Evolutionary conservation across 2,113 vertebrate species (phyloP), one percentile per base, ranked within the genome.

Genomic region (Lutjanus erythropterus): DNA sequence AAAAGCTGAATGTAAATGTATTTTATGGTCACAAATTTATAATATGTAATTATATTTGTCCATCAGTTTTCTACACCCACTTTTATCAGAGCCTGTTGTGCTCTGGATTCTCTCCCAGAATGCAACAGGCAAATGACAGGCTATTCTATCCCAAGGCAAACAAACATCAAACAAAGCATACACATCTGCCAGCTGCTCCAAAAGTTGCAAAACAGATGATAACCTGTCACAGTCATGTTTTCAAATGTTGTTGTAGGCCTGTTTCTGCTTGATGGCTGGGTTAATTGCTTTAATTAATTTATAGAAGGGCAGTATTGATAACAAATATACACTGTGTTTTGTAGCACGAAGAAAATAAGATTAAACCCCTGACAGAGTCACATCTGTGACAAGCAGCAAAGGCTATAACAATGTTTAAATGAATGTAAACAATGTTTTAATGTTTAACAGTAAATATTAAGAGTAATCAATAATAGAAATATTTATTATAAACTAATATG

Each of bases 101-200:
- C 44, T 23, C 11, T 66, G 23, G 41, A 72, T 12, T 58, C 23
- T 11, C 11, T 80, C 69, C 61, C 52, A 67, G 42, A 59, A 49
- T 33, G 25, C 42, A 59, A 12, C 25, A 25, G 35, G 19, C n/a
- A 31, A 52, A 59, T 39, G 42, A 60, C 31, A 60, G 39, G 6
- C 8, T 41, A 2, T 16, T 10, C 6, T 23, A 9, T 47, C 27
- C 41, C 29, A 16, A 14, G 31, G 2, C 52, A 23, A 60, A 56
- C 25, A 61, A 58, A 68, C n/a, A n/a, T n/a, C n/a, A n/a, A 16
- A 49, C 0, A 46, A 31, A 8, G 49, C 31, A 58, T 2, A 49
- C 8, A 44, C n/a, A 15, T 42, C 37, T 10, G 29, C 18, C 42
- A 61, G 44, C 61, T 42, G 53, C 39, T 39, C n/a, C 49, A 6